These are phyloP conservation scores for Diadumene lineata DNA, from an alignment of 92 coral and sea anemone species.

Conservation along the genomic window DNA sequence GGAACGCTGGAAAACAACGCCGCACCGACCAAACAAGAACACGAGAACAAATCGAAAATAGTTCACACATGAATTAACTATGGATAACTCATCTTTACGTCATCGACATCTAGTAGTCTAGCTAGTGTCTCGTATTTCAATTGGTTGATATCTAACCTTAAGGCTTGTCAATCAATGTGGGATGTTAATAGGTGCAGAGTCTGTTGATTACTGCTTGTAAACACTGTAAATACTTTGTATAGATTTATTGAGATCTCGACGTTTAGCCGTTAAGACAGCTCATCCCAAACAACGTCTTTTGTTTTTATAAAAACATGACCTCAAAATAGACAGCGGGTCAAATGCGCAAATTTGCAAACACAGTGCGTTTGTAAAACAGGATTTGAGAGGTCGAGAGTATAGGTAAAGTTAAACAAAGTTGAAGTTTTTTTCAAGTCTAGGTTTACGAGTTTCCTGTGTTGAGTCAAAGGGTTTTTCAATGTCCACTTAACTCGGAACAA, in stretches of 20 bases:
- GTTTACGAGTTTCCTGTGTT: conserved; percentile 9
- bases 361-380: background rate
- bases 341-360: background rate
- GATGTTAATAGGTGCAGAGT: background rate
- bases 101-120: conserved; percentile 7
- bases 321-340: background rate
- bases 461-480: background rate
- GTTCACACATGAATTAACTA: conserved; percentile 9
- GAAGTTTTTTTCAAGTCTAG: conserved; percentile 3
- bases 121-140: conserved; percentile 65
- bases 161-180: conserved; percentile 22
- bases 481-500: conserved; percentile 22
- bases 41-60: conserved; percentile 2
- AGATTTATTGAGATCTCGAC: conserved; percentile 15
- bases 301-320: conserved; percentile 18
- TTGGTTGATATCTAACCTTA: conserved; percentile 62
- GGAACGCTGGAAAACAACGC: conserved; percentile 11
- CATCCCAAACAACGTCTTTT: conserved; percentile 35
- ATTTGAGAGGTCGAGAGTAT: background rate
- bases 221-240: conserved; percentile 30
- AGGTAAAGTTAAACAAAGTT: background rate
- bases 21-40: background rate
- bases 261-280: conserved; percentile 37
- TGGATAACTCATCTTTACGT: conserved; percentile 3
- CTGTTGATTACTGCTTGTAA: conserved; percentile 16